Evolutionary conservation across 1,140 invertebrate genomes (phyloP), one percentile per base, ranked within the genome.

Genomic region (Ips nitidus): DNA sequence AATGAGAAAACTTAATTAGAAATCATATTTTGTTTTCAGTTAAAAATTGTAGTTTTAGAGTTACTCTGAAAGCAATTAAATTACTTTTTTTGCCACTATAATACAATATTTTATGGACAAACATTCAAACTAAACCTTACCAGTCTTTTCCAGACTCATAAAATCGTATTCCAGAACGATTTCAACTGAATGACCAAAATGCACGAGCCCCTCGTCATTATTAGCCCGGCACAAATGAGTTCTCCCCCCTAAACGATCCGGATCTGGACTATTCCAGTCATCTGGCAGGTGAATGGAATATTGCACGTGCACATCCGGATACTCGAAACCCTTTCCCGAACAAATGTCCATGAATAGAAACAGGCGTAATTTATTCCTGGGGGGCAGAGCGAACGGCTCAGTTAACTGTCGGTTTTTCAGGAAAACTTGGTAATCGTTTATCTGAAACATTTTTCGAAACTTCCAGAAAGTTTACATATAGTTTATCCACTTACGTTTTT

Each of bases 341-440:
- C 67, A 56, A 8, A 79, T 75, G 63, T 79, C 78, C 45, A 78
- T 66, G 60, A 77, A 79, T n/a, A 79, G 41, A 63, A 71, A 72
- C 6, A 76, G 69, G 42, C 62, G 47, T 4, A 78, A 41, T 68
- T 75, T 74, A 43, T 76, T 75, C 63, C 72, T 75, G 4, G 74
- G 61, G 1, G 78, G 78, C 3, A 75, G 62, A 3, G 57, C 52
- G 39, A 79, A 79, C 41, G 71, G n/a, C 2, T 67, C 66, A 2
- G 52, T 47, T 40, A 62, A 3, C 8, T 59, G 1, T 66, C 47
- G n/a, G 52, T 3, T 39, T 58, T 37, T 71, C 37, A 69, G 3
- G 7, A 36, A 63, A 39, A 4, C 6, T 40, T 59, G 67, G 38
- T 70, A 62, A 22, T 65, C 50, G 38, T 58, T 70, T 42, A 75